Evolutionary conservation across 2,888 invertebrate genomes (phyloP).

Genomic region (Rhaphigaster nebulosa): DNA sequence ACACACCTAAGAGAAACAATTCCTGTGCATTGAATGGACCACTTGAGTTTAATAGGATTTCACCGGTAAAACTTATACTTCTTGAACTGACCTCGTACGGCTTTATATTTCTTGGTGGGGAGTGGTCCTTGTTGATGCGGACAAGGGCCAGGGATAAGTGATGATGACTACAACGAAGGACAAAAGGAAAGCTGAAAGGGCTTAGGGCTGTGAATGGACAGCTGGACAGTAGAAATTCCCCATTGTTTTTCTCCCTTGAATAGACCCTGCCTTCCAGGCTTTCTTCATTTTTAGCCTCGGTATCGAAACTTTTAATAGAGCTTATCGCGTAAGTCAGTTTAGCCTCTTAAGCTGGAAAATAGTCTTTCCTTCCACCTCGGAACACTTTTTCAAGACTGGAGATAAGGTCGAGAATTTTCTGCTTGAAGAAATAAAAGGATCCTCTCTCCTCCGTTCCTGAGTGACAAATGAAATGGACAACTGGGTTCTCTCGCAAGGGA

Average conservation of each 20-base stretch:
- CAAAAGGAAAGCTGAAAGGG: background rate
- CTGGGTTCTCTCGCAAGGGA: background rate
- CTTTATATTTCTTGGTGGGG: background rate
- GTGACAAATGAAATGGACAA: constrained; percentile 30
- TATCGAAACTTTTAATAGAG: constrained; percentile 41
- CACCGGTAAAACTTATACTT: background rate
- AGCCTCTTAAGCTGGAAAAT: constrained; percentile 37
- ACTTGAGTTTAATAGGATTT: background rate
- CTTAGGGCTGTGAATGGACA: constrained; percentile 15
- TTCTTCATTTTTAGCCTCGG: constrained; percentile 13
- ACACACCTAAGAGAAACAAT: background rate
- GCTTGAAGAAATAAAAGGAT: constrained; percentile 8
- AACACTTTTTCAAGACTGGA: background rate
- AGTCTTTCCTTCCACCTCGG: constrained; percentile 14
- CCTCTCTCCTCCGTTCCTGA: background rate
- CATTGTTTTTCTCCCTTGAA: constrained; percentile 40
- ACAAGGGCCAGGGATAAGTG: constrained; percentile 9
- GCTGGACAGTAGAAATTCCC: constrained; percentile 10
- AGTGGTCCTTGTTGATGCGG: background rate
- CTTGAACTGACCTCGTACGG: background rate
- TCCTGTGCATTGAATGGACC: rapidly evolving
- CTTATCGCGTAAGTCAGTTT: constrained; percentile 37
- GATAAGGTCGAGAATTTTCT: constrained; percentile 15
- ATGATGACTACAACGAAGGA: constrained; percentile 14
- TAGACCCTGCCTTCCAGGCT: background rate